A percentile compares a stretch with the other conserved stretches of the same genome.
These are phyloP conservation scores for Poicephalus meyeri DNA, from an alignment of 2,113 vertebrate genomes.

Conservation along the genomic window DNA sequence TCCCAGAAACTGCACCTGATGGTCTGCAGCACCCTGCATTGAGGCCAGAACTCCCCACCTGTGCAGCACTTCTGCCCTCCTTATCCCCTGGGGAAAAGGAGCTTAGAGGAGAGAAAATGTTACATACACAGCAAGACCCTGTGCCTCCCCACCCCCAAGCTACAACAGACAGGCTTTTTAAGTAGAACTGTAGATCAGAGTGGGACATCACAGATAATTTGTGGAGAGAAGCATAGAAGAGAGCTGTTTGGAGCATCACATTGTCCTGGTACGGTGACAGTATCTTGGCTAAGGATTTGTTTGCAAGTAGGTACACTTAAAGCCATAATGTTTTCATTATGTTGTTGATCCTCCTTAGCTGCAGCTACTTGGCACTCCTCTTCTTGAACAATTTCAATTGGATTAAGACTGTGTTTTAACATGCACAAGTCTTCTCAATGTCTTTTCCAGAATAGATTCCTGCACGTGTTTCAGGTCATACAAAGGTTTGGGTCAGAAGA, in stretches of 20 bases:
- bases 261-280: rapidly evolving
- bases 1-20: background rate
- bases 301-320: rapidly evolving
- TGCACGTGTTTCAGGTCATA: background rate
- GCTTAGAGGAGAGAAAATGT: background rate
- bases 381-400: background rate
- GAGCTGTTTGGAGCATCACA: background rate
- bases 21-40: rapidly evolving
- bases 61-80: background rate
- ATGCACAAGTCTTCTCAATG: rapidly evolving
- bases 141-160: rapidly evolving
- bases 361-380: background rate
- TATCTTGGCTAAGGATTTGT: too few species aligned
- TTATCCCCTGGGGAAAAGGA: background rate
- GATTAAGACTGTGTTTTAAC: background rate
- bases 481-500: background rate
- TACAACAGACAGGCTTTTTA: background rate
- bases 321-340: background rate
- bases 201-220: rapidly evolving
- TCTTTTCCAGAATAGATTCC: background rate
- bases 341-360: background rate
- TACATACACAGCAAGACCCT: background rate
- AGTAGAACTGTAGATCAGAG: background rate
- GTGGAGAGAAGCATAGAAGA: background rate
- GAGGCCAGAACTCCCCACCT: background rate